phyloP scores from a whole-genome alignment of 2,797 vertebrate species.

The Nannoperca australis region DNA sequence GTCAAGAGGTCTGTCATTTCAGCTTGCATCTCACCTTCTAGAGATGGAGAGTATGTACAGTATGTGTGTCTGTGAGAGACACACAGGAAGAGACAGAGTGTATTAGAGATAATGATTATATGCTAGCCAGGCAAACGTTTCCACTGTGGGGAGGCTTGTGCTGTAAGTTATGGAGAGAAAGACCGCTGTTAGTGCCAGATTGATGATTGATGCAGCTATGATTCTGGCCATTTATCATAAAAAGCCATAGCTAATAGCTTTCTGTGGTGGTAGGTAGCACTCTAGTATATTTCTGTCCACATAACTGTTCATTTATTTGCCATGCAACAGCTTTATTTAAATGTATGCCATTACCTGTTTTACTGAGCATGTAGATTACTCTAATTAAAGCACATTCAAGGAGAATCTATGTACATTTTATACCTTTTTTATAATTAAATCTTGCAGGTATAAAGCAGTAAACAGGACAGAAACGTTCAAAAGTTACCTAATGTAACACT shows the following conservation, averaged over 20 bases:
- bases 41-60: background rate
- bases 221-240: constrained; percentile 28
- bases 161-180: constrained; percentile 13
- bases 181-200: constrained; percentile 25
- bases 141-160: constrained; percentile 19
- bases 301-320: background rate
- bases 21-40: constrained; percentile 8
- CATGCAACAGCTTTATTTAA: background rate
- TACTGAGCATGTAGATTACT: background rate
- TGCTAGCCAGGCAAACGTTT: constrained; percentile 23
- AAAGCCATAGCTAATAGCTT: constrained; percentile 6
- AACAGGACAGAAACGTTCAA: background rate
- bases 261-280: constrained; percentile 6
- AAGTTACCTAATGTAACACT: constrained; percentile 3
- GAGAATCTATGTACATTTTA: background rate
- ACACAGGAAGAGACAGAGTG: background rate
- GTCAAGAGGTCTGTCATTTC: constrained; percentile 38
- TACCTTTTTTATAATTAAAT: background rate
- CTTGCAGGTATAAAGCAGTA: background rate
- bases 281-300: background rate
- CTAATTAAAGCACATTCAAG: background rate
- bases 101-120: constrained; percentile 3
- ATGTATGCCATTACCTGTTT: background rate
- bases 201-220: constrained; percentile 29
- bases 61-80: background rate